Conservation (phyloP, 2,797 vertebrate genomes). For the Aeoliscus strigatus region DNA sequence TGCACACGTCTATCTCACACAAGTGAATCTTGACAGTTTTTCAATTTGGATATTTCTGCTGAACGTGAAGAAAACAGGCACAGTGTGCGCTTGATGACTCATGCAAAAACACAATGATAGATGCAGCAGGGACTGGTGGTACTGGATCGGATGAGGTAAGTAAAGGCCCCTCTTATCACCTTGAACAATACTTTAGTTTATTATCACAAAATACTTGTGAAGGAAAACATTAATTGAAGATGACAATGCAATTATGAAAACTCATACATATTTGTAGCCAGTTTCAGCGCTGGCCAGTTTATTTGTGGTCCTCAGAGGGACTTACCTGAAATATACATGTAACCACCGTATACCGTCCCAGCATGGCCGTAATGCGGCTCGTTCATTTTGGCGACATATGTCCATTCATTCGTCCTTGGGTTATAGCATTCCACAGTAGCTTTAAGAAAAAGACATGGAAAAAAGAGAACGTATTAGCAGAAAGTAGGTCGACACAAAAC, state of each 20-base stretch:
- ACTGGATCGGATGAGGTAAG: conserved; percentile 11
- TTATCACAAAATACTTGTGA: background rate
- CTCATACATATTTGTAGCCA: background rate
- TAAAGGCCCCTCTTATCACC: background rate
- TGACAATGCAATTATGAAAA: conserved; percentile 8
- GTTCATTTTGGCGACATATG: conserved; percentile 97
- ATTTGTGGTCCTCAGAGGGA: background rate
- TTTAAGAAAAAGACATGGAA: conserved; percentile 58
- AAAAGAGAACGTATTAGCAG: conserved; percentile 40
- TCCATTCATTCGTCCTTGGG: conserved; percentile 97
- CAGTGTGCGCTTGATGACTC: conserved; percentile 5
- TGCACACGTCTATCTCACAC: no score
- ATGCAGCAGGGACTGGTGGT: background rate
- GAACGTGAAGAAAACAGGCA: conserved; percentile 1
- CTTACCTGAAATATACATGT: conserved; percentile 99
- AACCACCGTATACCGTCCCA: conserved; percentile 95
- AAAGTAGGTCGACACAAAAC: conserved; percentile 70
- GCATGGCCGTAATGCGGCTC: conserved; percentile 98
- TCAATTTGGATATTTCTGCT: background rate
- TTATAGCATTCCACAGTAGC: conserved; percentile 99
- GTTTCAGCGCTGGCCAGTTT: background rate
- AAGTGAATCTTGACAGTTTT: background rate
- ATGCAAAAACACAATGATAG: background rate
- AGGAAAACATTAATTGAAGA: conserved; percentile 1
- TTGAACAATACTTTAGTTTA: background rate